Evolutionary conservation across 2,797 vertebrate species (phyloP), one percentile per base, ranked within the genome.

Genomic region (Gymnothorax javanicus): DNA sequence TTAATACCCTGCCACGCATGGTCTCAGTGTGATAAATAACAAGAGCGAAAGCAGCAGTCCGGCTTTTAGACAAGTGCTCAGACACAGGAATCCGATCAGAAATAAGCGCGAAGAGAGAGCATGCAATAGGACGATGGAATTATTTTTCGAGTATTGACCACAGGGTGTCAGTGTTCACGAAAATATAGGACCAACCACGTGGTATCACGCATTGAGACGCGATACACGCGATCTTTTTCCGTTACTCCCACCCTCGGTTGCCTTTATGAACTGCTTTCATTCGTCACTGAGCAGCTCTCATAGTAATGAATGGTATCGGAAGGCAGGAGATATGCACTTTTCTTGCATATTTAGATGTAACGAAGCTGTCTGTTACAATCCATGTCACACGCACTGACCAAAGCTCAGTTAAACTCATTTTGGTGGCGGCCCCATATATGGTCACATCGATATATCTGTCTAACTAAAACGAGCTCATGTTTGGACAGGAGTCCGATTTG

Each of bases 121-220:
- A 54, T 50, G 7, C 75, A 20, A 4, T 20, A 4, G 50, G 13
- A 5, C 0, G 75, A 81, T 81, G 15, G 0, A 81, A 43, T 15
- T 27, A 50, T 17, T 64, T 64, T 11, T 1, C 60, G 7, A 7
- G 1, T 4, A 64, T 7, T 62, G 59, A 33, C 83, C 83, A 64
- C 33, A 64, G 7, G 83, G 43, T 64, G 83, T 84, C 83, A 84
- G 83, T 67, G 33, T 84, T 84, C 43, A 50, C 83, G 0, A 64
- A 20, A 12, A 20, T 64, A 23, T 52, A 0, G 75, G 75, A 54
- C 5, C 7, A 54, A 54, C n/a, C 20, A 25, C 25, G n/a, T 25
- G 11, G 25, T 11, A 27, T 33, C 67, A 23, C 71, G 13, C 33
- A 33, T 75, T 75, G 13, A 23, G 23, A 12, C 23, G 0, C 23